These are phyloP conservation scores for Urocyon cinereoargenteus DNA, from an alignment of 2,797 vertebrate species.

Conservation along the genomic window DNA sequence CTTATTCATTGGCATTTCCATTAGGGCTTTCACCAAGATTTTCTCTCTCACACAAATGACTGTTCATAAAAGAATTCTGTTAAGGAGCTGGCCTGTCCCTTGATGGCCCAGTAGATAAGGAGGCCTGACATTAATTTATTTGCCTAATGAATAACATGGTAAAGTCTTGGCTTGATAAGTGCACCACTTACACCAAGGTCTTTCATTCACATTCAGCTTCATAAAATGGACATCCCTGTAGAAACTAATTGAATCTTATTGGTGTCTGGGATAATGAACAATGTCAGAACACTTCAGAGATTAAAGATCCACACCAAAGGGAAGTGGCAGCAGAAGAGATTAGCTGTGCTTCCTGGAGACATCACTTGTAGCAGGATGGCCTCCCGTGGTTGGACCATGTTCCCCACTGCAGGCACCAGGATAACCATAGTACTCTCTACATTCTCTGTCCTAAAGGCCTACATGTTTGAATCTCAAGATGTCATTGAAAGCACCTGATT, in stretches of 20 bases:
- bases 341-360: neutral
- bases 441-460: neutral
- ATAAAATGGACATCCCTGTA: conserved; percentile 71
- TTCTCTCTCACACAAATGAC: conserved; percentile 67
- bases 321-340: conserved; percentile 46
- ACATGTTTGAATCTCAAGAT: neutral
- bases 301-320: conserved; percentile 62
- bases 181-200: conserved; percentile 66
- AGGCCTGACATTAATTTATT: conserved; percentile 76
- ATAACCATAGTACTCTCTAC: fast-evolving
- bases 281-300: conserved; percentile 65
- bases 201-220: conserved; percentile 72
- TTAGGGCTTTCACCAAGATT: conserved; percentile 31
- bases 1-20: neutral
- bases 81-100: conserved; percentile 67
- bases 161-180: conserved; percentile 73
- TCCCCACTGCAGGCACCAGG: neutral
- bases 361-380: neutral
- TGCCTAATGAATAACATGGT: conserved; percentile 75
- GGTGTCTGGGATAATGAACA: conserved; percentile 71
- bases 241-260: conserved; percentile 69
- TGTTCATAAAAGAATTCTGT: conserved; percentile 69
- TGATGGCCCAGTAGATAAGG: conserved; percentile 68
- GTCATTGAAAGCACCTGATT: neutral
- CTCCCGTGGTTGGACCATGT: neutral